Conservation (phyloP, 2,113 vertebrate genomes). For the Lichenostomus cassidix region DNA sequence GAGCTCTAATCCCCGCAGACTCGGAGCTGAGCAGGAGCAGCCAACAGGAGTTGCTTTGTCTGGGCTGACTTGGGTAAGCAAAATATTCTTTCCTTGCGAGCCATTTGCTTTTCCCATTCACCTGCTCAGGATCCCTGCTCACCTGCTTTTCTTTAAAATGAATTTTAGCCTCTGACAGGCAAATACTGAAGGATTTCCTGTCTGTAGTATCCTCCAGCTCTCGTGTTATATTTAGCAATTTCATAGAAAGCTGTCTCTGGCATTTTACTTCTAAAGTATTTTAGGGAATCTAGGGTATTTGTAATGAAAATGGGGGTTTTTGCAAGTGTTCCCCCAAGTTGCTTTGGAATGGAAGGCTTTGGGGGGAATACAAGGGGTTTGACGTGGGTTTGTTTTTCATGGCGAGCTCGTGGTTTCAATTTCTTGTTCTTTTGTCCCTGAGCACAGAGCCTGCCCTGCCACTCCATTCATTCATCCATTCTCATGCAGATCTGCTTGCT, state of each 20-base stretch:
- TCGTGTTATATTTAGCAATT: background rate
- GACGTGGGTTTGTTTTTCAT: background rate
- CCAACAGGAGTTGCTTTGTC: slow-evolving; percentile 37
- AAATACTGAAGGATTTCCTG: background rate
- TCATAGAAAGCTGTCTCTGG: background rate
- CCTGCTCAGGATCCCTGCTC: background rate
- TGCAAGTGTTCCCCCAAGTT: background rate
- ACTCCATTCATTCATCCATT: background rate
- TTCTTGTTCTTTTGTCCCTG: slow-evolving; percentile 13
- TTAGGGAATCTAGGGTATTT: background rate
- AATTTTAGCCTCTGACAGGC: background rate
- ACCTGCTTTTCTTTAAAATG: rapidly evolving
- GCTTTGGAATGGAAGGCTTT: background rate
- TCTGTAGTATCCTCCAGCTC: background rate
- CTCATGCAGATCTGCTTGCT: background rate
- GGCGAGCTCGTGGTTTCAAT: background rate
- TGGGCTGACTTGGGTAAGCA: slow-evolving; percentile 68
- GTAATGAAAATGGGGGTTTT: background rate
- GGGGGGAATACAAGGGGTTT: background rate
- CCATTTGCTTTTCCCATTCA: background rate
- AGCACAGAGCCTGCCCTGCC: background rate
- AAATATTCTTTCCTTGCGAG: background rate
- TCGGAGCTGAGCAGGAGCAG: slow-evolving; percentile 51
- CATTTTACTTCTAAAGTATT: background rate
- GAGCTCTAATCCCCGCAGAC: slow-evolving; percentile 69